phyloP scores from a whole-genome alignment of 35 echinoderm and acorn worm species.

The Strongylocentrotus purpuratus region DNA sequence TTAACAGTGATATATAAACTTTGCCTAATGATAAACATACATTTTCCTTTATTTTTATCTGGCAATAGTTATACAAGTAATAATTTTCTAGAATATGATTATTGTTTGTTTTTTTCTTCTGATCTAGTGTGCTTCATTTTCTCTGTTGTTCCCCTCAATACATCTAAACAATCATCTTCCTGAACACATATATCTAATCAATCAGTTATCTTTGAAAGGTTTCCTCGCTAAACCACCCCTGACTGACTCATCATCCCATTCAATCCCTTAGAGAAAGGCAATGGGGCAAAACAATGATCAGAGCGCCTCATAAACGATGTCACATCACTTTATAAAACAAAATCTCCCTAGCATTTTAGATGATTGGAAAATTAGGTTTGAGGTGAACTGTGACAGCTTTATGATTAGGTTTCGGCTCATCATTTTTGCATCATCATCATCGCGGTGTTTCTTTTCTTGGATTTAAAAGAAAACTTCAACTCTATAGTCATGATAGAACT shows the following conservation, averaged over 20 bases:
- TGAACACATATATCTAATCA: not conserved
- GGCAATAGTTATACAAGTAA: too few species aligned
- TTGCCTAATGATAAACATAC: too few species aligned
- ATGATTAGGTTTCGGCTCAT: constrained; percentile 2
- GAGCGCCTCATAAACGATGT: not conserved
- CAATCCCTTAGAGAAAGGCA: not conserved
- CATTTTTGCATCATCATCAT: not conserved
- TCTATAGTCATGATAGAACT: too few species aligned
- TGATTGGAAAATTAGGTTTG: constrained; percentile 1
- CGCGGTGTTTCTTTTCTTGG: not conserved
- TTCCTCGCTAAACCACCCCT: not conserved
- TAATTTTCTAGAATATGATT: too few species aligned
- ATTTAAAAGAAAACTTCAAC: not conserved
- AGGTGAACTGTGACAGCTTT: not conserved
- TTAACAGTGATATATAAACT: too few species aligned
- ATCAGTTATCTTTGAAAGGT: not conserved
- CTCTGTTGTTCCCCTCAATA: too few species aligned
- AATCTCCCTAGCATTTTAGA: not conserved
- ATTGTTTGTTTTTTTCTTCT: too few species aligned
- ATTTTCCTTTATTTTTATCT: too few species aligned
- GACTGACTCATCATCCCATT: not conserved
- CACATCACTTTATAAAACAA: not conserved
- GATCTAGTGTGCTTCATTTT: too few species aligned
- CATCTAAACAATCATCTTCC: not conserved
- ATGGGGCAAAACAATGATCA: constrained; percentile 2